Conservation (phyloP, 2,797 vertebrate genomes). For the Catamblyrhynchus diadema region DNA sequence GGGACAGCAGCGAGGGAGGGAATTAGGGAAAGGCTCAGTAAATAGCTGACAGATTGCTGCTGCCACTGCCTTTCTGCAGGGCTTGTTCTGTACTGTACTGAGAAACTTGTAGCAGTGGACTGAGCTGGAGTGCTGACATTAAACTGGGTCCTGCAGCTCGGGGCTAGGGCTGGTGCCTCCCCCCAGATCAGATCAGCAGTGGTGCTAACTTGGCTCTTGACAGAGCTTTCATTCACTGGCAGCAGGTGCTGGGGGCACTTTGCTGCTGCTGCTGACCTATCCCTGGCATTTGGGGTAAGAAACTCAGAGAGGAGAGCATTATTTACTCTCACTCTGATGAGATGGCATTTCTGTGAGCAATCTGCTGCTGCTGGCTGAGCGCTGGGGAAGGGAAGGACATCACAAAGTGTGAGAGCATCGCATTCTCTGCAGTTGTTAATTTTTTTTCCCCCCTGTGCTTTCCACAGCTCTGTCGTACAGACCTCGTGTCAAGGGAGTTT, state of each 20-base stretch:
- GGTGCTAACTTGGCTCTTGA: not conserved
- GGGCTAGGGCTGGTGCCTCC: not conserved
- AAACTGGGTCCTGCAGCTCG: not conserved
- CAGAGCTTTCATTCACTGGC: not conserved
- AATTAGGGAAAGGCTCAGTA: not conserved
- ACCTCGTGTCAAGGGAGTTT: not conserved
- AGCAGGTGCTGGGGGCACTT: slow-evolving; percentile 8
- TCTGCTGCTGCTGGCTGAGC: not conserved
- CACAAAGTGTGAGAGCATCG: accelerated
- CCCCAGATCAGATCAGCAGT: not conserved
- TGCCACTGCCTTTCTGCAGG: slow-evolving; percentile 37
- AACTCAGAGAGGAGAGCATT: not conserved
- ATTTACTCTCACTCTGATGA: not conserved
- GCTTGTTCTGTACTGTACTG: not conserved
- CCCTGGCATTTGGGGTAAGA: slow-evolving; percentile 2
- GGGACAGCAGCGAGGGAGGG: not conserved
- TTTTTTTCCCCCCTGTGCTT: accelerated
- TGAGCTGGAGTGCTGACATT: slow-evolving; percentile 25
- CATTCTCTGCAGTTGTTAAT: not conserved
- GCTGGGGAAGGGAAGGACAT: not conserved
- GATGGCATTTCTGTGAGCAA: slow-evolving; percentile 16
- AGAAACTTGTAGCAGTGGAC: not conserved
- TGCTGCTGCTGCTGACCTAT: not conserved
- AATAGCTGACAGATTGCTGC: slow-evolving; percentile 27
- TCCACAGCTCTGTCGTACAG: not conserved